Base-by-base conservation (phyloP, 2,113 vertebrate species). In the Tonatia bakeri region DNA sequence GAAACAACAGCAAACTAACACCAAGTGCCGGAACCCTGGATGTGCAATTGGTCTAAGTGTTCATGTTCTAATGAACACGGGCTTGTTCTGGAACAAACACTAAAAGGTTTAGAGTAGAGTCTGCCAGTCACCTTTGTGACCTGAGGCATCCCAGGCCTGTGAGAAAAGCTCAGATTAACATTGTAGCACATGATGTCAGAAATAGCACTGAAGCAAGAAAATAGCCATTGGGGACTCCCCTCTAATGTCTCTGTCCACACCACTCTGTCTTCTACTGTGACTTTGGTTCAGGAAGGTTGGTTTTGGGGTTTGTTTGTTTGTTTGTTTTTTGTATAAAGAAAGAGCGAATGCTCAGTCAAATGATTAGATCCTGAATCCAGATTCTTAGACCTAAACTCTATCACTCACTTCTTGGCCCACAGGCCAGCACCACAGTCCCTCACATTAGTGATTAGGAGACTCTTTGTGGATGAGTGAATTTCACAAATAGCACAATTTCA, bases 121-220 rank as follows among this genome's bases (percentile, higher is more conserved):
- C 96, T 69, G 81, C 89, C 10, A 36, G 93, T 94, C 87, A 43
- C 82, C 77, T 72, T 28, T 47, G 96, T 64, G 94, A 89, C 82
- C 94, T 0, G 83, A 98, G 98, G 96, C 96, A 95, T 96, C 98
- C 94, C 96, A 72, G 97, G 95, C 96, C 97, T 97, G 75, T 61
- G 15, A 97, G 95, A 67, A 89, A 76, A 97, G 69, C 91, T 92
- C 89, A 73, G 7, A 0, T 91, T 86, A 94, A 98, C 98, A 97
- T 98, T 97, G 99, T 98, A 99, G 99, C 99, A 99, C 99, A 99
- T 98, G 96, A 96, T 98, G 95, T 33, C 95, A 98, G 97, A 96
- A 97, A 98, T 97, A 98, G 98, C 98, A 98, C 98, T 98, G 98
- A 98, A 94, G 94, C 90, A 87, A 97, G 97, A 97, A 94, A 96